These are phyloP conservation scores for Drosophila pseudoobscura DNA, from an alignment of 1,140 invertebrate genomes.

Conservation along the genomic window DNA sequence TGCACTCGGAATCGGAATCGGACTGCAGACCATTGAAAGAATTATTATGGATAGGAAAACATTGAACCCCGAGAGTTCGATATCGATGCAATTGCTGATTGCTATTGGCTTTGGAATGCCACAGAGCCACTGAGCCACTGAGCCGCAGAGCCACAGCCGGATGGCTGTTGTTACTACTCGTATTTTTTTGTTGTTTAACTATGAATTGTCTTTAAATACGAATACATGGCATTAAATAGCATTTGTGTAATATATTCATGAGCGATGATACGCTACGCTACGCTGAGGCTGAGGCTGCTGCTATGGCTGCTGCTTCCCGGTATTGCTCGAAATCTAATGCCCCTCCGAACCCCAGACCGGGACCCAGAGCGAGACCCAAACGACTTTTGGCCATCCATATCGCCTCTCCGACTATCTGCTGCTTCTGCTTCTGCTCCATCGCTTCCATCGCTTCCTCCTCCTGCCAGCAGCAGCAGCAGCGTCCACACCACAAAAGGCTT, in stretches of 20 bases:
- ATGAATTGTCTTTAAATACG: slow-evolving; percentile 80
- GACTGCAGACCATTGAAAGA: slow-evolving; percentile 59
- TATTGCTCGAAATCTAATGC: slow-evolving; percentile 77
- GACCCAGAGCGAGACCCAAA: neutral
- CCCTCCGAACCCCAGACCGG: neutral
- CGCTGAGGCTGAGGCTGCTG: slow-evolving; percentile 10
- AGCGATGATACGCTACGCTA: slow-evolving; percentile 34
- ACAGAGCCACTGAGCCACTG: neutral
- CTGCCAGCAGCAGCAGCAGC: slow-evolving; percentile 3
- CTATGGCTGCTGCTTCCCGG: slow-evolving; percentile 65
- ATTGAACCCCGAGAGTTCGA: slow-evolving; percentile 70
- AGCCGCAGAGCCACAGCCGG: slow-evolving; percentile 4
- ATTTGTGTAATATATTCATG: slow-evolving; percentile 81
- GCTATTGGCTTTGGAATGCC: slow-evolving; percentile 47
- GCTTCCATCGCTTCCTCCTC: neutral
- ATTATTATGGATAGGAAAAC: slow-evolving; percentile 77
- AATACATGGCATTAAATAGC: slow-evolving; percentile 80
- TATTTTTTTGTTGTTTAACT: slow-evolving; percentile 39
- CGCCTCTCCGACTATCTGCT: slow-evolving; percentile 36
- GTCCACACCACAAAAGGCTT: slow-evolving; percentile 50
- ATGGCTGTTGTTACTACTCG: neutral
- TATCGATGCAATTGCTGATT: slow-evolving; percentile 79
- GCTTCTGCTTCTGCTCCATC: slow-evolving; percentile 1
- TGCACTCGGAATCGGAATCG: neutral
- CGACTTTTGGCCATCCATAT: slow-evolving; percentile 38